phyloP scores from a whole-genome alignment of 2,888 invertebrate species.

The Gymnoscelis rufifasciata region DNA sequence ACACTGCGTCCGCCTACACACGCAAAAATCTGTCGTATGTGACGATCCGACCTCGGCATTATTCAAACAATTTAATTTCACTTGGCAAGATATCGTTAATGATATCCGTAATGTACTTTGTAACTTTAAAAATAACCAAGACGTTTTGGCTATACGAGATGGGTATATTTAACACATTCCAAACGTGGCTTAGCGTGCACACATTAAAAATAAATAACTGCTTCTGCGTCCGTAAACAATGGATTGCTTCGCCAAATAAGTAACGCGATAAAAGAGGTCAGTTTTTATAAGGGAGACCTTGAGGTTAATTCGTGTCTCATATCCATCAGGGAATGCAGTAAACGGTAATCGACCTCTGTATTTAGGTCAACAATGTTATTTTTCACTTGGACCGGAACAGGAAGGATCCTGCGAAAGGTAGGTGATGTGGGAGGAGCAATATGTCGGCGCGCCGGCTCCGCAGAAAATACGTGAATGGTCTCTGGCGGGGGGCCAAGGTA shows the following conservation, averaged over 20 bases:
- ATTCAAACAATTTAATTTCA: slow-evolving; percentile 25
- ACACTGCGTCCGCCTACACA: slow-evolving; percentile 57
- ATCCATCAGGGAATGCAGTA: slow-evolving; percentile 10
- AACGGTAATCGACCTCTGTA: slow-evolving; percentile 11
- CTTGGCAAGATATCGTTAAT: slow-evolving; percentile 14
- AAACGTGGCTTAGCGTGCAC: neutral
- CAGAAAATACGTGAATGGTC: slow-evolving; percentile 50
- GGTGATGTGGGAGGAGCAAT: slow-evolving; percentile 39
- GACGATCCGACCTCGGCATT: slow-evolving; percentile 28
- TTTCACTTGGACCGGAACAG: slow-evolving; percentile 52
- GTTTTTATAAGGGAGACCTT: slow-evolving; percentile 12
- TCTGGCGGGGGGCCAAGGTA: slow-evolving; percentile 41
- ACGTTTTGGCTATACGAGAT: too few species aligned
- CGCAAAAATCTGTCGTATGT: slow-evolving; percentile 45
- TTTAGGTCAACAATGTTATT: slow-evolving; percentile 22
- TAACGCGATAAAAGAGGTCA: slow-evolving; percentile 6
- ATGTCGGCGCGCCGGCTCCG: slow-evolving; percentile 37
- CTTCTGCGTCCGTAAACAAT: slow-evolving; percentile 8
- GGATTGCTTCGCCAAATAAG: slow-evolving; percentile 7
- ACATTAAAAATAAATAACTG: slow-evolving; percentile 5
- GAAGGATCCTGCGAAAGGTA: slow-evolving; percentile 45
- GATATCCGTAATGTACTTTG: neutral
- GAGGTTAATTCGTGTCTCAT: slow-evolving; percentile 12
- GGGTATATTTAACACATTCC: neutral
- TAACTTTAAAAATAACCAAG: slow-evolving; percentile 7